A percentile compares a stretch with the other conserved stretches of the same genome.
phyloP scores from a whole-genome alignment of 1,140 invertebrate species.

The Elymnias hypermnestra region DNA sequence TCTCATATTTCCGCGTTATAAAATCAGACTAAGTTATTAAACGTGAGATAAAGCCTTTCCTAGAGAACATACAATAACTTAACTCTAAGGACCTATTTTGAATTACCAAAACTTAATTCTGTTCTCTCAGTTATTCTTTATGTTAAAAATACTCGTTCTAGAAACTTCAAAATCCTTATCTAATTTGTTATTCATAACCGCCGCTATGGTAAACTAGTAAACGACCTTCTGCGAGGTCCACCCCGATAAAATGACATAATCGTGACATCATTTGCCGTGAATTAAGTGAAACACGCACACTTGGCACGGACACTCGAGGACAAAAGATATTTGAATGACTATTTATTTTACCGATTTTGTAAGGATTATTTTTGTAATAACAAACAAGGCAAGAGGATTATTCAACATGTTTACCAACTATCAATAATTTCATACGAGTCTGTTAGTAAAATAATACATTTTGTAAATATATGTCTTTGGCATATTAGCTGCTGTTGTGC shows the following conservation, averaged over 20 bases:
- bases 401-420: background rate
- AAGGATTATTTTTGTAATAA: slow-evolving; percentile 1
- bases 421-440: background rate
- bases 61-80: no score
- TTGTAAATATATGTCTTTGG: no score
- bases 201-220: slow-evolving; percentile 6
- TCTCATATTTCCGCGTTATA: no score
- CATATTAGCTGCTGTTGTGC: no score
- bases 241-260: slow-evolving; percentile 33
- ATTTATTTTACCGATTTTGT: background rate
- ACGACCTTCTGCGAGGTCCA: slow-evolving; percentile 32
- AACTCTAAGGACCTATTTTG: no score
- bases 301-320: slow-evolving; percentile 6
- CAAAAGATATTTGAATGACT: background rate
- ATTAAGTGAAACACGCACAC: slow-evolving; percentile 21
- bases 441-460: no score
- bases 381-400: background rate
- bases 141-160: slow-evolving; percentile 1
- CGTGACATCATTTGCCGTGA: slow-evolving; percentile 43
- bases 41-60: no score
- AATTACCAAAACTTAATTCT: no score
- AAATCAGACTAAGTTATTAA: no score
- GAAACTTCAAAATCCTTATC: slow-evolving; percentile 11
- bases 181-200: slow-evolving; percentile 35
- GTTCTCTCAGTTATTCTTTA: no score